Conservation (phyloP, 2,113 vertebrate genomes). For the Myotis yumanensis region DNA sequence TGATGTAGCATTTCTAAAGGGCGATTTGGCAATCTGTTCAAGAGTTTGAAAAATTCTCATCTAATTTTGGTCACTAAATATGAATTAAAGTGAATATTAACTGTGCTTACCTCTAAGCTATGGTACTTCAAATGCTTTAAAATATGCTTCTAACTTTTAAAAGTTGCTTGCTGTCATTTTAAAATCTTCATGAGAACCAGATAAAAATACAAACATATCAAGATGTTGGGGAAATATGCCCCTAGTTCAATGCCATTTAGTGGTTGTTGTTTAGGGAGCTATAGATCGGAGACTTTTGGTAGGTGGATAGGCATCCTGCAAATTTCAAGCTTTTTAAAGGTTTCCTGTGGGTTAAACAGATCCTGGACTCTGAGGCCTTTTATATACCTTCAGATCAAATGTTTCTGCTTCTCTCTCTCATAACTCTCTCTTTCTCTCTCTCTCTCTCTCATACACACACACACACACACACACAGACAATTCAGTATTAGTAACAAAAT, state of each 20-base stretch:
- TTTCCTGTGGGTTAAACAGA: conserved; percentile 2
- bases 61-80: neutral
- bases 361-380: neutral
- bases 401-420: conserved; percentile 30
- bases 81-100: neutral
- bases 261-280: neutral
- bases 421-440: neutral
- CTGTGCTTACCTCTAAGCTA: neutral
- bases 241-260: neutral
- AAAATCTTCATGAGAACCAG: neutral
- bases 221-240: neutral
- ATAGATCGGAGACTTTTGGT: neutral
- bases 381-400: neutral
- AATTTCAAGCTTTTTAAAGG: neutral
- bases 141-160: conserved; percentile 10
- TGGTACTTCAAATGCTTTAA: neutral
- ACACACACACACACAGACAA: neutral
- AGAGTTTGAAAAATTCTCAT: conserved; percentile 1
- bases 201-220: neutral
- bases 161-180: neutral
- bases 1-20: neutral
- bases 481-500: neutral
- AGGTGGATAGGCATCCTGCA: neutral
- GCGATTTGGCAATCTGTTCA: neutral
- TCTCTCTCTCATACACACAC: neutral